These are phyloP conservation scores for Toxotes lorentzi DNA, from an alignment of 2,797 vertebrate species.

Conservation along the genomic window DNA sequence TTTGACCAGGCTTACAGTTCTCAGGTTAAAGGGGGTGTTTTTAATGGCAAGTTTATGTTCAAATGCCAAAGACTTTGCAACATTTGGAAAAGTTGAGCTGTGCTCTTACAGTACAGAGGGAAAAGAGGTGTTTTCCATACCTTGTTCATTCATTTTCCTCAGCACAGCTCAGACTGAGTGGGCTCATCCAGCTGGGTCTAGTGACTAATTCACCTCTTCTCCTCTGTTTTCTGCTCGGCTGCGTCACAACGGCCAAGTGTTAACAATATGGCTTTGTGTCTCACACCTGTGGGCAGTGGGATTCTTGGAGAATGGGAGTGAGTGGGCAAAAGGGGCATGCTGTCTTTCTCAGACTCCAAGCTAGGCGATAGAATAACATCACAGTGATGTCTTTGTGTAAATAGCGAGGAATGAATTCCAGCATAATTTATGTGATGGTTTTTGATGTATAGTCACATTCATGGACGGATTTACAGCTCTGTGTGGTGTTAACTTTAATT, in stretches of 20 bases:
- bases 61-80: conserved; percentile 38
- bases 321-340: conserved; percentile 42
- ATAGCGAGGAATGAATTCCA: conserved; percentile 47
- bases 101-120: not conserved
- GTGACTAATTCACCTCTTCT: conserved; percentile 65
- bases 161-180: conserved; percentile 31
- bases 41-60: conserved; percentile 42
- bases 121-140: conserved; percentile 52
- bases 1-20: conserved; percentile 28
- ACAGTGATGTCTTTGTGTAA: conserved; percentile 65
- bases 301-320: conserved; percentile 54
- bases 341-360: conserved; percentile 35
- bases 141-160: conserved; percentile 54
- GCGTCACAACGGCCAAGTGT: conserved; percentile 54
- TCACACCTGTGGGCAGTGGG: conserved; percentile 71
- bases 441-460: not conserved
- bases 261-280: conserved; percentile 76
- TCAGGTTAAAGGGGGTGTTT: conserved; percentile 3
- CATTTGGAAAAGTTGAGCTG: conserved; percentile 61
- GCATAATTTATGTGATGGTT: conserved; percentile 4
- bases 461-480: not conserved
- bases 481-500: conserved; percentile 34
- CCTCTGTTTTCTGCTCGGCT: conserved; percentile 38
- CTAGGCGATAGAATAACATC: conserved; percentile 41
- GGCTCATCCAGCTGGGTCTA: conserved; percentile 51